Conservation (phyloP, 2,113 vertebrate species). For the Trichomycterus rosablanca region DNA sequence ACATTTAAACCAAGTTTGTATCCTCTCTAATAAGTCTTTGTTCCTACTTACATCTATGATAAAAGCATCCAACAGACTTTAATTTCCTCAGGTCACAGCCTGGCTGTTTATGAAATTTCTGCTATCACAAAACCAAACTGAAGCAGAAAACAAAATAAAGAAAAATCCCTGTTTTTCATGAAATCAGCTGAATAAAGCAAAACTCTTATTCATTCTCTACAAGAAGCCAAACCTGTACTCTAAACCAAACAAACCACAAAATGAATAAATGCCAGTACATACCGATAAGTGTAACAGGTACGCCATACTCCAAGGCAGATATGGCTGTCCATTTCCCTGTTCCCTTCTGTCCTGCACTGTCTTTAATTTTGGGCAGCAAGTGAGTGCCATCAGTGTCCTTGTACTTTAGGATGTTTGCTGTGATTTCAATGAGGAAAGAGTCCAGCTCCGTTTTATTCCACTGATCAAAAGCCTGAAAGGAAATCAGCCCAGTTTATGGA, state of each 20-base stretch:
- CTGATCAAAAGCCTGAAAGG: constrained; percentile 73
- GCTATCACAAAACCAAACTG: no score
- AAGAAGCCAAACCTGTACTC: no score
- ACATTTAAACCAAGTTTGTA: no score
- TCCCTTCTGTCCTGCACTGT: constrained; percentile 94
- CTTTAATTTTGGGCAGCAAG: constrained; percentile 89
- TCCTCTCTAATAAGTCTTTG: no score
- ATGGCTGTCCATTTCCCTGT: constrained; percentile 98
- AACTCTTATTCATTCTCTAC: no score
- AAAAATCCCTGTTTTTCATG: no score
- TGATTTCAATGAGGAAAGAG: constrained; percentile 97
- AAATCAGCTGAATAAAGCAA: no score
- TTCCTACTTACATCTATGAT: no score
- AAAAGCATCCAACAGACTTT: no score
- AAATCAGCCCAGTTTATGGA: background rate
- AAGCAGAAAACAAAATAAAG: no score
- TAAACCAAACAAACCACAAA: background rate
- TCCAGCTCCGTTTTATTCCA: constrained; percentile 98
- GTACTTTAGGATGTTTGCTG: constrained; percentile 88
- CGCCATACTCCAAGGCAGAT: constrained; percentile 87
- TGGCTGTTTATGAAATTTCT: no score
- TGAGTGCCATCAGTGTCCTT: constrained; percentile 73
- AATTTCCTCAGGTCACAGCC: no score
- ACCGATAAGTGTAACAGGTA: constrained; percentile 95
- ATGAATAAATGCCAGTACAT: constrained; percentile 32